Evolutionary conservation across 1,140 invertebrate genomes (phyloP), one percentile per base, ranked within the genome.

Genomic region (Pseudoatta argentina): DNA sequence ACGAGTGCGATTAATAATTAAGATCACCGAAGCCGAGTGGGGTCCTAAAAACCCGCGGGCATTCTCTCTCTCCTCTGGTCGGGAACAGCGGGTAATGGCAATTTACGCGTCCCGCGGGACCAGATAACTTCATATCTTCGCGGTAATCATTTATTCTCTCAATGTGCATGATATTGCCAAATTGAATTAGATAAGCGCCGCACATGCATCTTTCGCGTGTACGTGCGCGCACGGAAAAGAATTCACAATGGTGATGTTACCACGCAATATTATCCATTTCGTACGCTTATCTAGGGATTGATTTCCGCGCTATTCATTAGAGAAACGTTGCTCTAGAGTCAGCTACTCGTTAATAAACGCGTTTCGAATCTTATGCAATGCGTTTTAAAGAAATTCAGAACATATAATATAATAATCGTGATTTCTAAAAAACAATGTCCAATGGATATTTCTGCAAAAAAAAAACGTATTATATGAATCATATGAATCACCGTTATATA

Each of bases 41-140:
- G 55, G 89, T 77, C 86, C 93, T 78, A 89, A 89, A 92, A 93
- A 91, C 82, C 93, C 93, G 87, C 90, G 90, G 88, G 90, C 85
- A 86, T 71, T 91, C 75, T 86, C 73, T 53, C 73, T 55, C 59
- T 59, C 77, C 55, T 44, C 55, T 72, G 87, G 89, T 88, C 90
- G 87, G 91, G 94, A 93, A 94, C 93, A 92, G 89, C 92, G 92
- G 69, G 87, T 94, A 95, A 95, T 94, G 92, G 94, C 94, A 95
- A 95, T 95, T 95, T 95, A 95, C 94, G 94, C 93, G 89, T 94
- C 95, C 94, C 95, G 87, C 83, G 93, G 92, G 95, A 92, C 92
- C 93, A 94, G 94, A 95, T 95, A 95, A 94, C 94, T 94, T 94
- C 93, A 91, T 95, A 95, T 95, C 95, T 95, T 86, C 91, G 48